Evolutionary conservation across 2,797 vertebrate species (phyloP).

Genomic region (Mareca strepera): DNA sequence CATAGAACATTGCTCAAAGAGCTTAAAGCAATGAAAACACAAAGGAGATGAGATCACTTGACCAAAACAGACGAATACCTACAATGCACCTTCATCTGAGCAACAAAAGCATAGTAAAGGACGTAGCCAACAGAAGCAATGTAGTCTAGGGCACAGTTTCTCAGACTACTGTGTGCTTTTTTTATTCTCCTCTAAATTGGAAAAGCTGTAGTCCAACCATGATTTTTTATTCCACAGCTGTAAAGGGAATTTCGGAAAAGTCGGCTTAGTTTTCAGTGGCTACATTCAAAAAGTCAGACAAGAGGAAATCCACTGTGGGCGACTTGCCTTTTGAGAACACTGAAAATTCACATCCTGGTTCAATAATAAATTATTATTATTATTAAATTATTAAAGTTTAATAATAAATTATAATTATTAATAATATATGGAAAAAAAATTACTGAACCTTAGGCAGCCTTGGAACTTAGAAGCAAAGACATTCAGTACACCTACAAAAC

Average conservation of each 20-base stretch:
- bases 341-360: neutral
- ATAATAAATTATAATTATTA: neutral
- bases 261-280: neutral
- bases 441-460: neutral
- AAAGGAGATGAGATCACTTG: neutral
- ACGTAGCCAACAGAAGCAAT: neutral
- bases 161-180: neutral
- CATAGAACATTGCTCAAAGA: neutral
- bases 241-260: neutral
- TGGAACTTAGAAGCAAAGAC: neutral
- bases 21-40: neutral
- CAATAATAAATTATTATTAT: neutral
- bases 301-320: neutral
- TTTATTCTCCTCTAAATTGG: neutral
- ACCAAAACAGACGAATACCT: neutral
- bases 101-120: neutral
- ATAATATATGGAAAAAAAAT: neutral
- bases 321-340: neutral
- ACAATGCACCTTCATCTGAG: neutral
- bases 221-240: neutral
- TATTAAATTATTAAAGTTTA: too few relatives aligned
- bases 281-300: neutral
- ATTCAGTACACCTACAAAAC: neutral
- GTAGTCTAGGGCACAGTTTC: neutral
- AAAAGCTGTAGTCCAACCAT: neutral